Evolutionary conservation across 2,888 invertebrate species (phyloP).

Genomic region (Bimastos eiseni): DNA sequence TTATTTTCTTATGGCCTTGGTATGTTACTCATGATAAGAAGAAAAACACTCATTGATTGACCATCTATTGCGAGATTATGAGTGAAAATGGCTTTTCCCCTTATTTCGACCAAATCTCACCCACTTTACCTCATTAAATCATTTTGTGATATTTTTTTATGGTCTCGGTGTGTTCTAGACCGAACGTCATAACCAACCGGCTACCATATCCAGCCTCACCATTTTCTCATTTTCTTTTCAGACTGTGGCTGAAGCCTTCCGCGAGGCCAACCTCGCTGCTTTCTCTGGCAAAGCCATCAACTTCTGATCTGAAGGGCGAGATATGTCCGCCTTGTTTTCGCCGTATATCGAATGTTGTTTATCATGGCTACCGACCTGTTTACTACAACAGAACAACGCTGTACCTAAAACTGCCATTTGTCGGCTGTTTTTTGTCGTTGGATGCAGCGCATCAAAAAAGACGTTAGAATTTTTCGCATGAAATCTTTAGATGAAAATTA

Average conservation of each 20-base stretch:
- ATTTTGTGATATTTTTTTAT: too few relatives aligned
- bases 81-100: too few relatives aligned
- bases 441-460: too few relatives aligned
- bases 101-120: too few relatives aligned
- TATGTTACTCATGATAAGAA: too few relatives aligned
- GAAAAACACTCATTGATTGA: too few relatives aligned
- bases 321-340: not conserved
- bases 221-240: slow-evolving; percentile 63
- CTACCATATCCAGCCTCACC: not conserved
- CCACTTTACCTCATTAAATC: too few relatives aligned
- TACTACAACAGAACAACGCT: not conserved
- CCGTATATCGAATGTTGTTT: not conserved
- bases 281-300: slow-evolving; percentile 97
- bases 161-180: too few relatives aligned
- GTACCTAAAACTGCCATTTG: not conserved
- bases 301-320: slow-evolving; percentile 65
- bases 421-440: too few relatives aligned
- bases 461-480: not conserved
- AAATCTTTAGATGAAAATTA: slow-evolving; percentile 15
- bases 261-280: slow-evolving; percentile 94
- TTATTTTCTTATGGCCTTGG: too few relatives aligned
- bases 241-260: slow-evolving; percentile 95
- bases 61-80: too few relatives aligned
- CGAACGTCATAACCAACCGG: too few relatives aligned
- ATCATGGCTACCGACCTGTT: not conserved